Evolutionary conservation across 1,140 invertebrate species (phyloP).

Genomic region (Oedothorax gibbosus): DNA sequence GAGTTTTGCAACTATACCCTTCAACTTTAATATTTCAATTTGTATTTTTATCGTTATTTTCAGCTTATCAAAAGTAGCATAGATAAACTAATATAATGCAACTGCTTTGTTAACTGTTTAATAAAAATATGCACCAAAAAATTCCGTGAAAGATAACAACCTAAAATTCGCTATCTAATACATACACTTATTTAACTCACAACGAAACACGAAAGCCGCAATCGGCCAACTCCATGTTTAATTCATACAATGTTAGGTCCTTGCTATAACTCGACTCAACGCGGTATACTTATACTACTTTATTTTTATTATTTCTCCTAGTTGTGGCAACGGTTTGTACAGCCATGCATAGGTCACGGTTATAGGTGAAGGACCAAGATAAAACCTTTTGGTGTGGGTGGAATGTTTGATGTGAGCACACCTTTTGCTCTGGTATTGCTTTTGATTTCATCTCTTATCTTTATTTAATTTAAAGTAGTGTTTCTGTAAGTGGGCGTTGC

Average conservation of each 20-base stretch:
- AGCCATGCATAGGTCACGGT: neutral
- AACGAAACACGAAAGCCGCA: neutral
- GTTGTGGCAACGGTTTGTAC: neutral
- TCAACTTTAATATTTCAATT: too few relatives aligned
- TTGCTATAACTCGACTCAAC: conserved; percentile 27
- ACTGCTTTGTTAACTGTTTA: neutral
- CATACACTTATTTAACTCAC: neutral
- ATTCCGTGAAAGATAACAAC: neutral
- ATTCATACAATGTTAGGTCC: conserved; percentile 10
- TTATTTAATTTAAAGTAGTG: neutral
- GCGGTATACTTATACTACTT: neutral
- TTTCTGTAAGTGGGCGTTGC: too few relatives aligned
- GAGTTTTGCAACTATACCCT: too few relatives aligned
- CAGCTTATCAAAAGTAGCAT: neutral
- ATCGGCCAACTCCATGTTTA: conserved; percentile 21
- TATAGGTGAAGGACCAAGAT: neutral
- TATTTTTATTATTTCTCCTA: neutral
- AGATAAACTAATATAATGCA: neutral
- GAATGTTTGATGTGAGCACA: neutral
- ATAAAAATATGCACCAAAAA: neutral
- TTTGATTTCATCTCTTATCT: neutral
- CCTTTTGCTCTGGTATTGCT: neutral
- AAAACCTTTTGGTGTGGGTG: neutral
- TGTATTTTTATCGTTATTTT: too few relatives aligned
- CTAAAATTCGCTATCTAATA: neutral